phyloP scores from a whole-genome alignment of 2,113 vertebrate species.

The Alethe castanea region DNA sequence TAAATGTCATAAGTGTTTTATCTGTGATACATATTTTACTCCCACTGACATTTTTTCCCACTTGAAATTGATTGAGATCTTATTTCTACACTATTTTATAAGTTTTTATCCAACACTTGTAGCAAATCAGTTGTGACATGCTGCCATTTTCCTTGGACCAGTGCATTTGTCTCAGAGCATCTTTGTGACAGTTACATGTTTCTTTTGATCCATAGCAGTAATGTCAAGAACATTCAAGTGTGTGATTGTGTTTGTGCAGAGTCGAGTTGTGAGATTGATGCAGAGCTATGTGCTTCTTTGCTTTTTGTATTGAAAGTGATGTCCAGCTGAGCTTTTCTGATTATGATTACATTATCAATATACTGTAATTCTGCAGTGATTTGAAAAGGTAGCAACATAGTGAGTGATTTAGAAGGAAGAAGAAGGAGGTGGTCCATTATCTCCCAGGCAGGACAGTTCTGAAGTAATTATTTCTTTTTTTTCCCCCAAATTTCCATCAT shows the following conservation, averaged over 20 bases:
- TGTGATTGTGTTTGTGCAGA: background rate
- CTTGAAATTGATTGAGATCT: background rate
- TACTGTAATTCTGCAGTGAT: background rate
- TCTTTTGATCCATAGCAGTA: background rate
- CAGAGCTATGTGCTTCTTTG: background rate
- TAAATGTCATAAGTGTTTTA: background rate
- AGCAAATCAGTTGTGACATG: background rate
- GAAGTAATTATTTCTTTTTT: background rate
- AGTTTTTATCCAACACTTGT: background rate
- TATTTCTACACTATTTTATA: background rate
- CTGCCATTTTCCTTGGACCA: background rate
- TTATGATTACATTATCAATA: background rate
- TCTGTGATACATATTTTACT: background rate
- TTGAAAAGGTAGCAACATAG: background rate
- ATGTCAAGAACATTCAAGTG: background rate
- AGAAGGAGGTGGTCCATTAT: background rate
- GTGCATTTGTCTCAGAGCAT: background rate
- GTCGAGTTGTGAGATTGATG: fast-evolving
- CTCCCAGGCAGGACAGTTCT: background rate
- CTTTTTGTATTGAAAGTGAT: background rate
- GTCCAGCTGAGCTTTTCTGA: background rate
- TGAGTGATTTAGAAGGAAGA: background rate
- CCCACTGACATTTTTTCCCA: background rate
- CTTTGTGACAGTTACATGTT: background rate
- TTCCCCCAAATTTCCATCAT: background rate